These are phyloP conservation scores for Noctua comes DNA, from an alignment of 2,888 invertebrate genomes.

Conservation along the genomic window DNA sequence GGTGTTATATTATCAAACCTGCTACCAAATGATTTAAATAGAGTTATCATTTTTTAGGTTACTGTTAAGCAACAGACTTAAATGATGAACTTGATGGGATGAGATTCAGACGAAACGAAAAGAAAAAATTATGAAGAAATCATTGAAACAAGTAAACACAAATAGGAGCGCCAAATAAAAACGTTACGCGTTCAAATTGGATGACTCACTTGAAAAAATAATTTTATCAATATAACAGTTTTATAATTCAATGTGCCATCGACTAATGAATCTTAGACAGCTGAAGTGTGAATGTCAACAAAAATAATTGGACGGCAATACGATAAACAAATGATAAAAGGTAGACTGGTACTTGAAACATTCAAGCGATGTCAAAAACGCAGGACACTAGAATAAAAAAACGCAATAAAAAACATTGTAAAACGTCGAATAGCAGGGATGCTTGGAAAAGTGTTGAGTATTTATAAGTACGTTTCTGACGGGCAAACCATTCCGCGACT, in stretches of 20 bases:
- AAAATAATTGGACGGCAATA: slow-evolving; percentile 40
- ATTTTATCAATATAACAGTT: background rate
- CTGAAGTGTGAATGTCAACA: slow-evolving; percentile 30
- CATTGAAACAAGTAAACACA: background rate
- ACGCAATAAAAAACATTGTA: slow-evolving; percentile 53
- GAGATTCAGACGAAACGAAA: background rate
- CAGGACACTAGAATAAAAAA: slow-evolving; percentile 41
- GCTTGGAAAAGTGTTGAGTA: slow-evolving; percentile 42
- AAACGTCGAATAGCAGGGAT: slow-evolving; percentile 49
- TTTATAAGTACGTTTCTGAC: slow-evolving; percentile 43
- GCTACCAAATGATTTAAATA: too few relatives aligned
- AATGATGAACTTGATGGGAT: background rate
- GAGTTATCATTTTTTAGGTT: too few relatives aligned
- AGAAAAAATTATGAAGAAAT: background rate
- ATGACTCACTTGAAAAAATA: background rate
- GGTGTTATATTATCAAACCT: too few relatives aligned
- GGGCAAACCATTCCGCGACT: slow-evolving; percentile 26
- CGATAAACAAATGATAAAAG: slow-evolving; percentile 38
- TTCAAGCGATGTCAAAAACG: slow-evolving; percentile 53
- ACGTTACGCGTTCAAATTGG: background rate
- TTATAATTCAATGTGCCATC: slow-evolving; percentile 33
- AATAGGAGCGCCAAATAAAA: background rate
- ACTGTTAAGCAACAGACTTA: background rate
- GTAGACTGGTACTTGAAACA: slow-evolving; percentile 34
- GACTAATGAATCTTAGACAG: slow-evolving; percentile 39